A percentile compares a stretch with the other conserved stretches of the same genome.
Conservation (phyloP, 2,113 vertebrate species). For the Turdus rufiventris region DNA sequence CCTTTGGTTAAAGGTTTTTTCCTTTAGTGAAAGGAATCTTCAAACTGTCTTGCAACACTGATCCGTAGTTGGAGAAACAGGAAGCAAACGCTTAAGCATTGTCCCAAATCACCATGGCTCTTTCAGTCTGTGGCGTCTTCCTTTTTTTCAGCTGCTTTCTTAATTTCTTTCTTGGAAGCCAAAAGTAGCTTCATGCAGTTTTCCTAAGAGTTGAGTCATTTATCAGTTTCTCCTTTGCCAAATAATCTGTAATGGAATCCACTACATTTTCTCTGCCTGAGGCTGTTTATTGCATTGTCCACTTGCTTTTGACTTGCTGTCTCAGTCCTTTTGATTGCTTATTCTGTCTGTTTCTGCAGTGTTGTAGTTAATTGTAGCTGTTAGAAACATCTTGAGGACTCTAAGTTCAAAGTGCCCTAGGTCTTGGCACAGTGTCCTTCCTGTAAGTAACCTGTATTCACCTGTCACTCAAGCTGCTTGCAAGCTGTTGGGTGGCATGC, state of each 20-base stretch:
- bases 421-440: not conserved
- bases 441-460: not conserved
- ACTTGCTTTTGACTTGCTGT: not conserved
- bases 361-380: not conserved
- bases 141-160: slow-evolving; percentile 22
- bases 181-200: not conserved
- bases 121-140: not conserved
- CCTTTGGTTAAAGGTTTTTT: not conserved
- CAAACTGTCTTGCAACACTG: not conserved
- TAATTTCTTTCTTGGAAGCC: slow-evolving; percentile 25
- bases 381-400: not conserved
- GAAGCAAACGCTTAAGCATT: not conserved
- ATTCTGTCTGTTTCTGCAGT: not conserved
- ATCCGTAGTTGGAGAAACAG: not conserved
- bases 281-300: not conserved
- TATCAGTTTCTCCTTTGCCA: not conserved
- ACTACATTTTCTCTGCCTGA: not conserved
- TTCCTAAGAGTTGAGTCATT: slow-evolving; percentile 8
- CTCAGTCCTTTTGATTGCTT: not conserved
- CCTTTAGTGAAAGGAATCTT: not conserved
- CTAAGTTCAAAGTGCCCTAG: not conserved
- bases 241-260: slow-evolving; percentile 14
- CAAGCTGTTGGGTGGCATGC: not conserved
- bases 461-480: not conserved
- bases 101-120: not conserved